A percentile compares a stretch with the other conserved stretches of the same genome.
These are phyloP conservation scores for Otocyon megalotis DNA, from an alignment of 2,113 vertebrate species.

Conservation along the genomic window DNA sequence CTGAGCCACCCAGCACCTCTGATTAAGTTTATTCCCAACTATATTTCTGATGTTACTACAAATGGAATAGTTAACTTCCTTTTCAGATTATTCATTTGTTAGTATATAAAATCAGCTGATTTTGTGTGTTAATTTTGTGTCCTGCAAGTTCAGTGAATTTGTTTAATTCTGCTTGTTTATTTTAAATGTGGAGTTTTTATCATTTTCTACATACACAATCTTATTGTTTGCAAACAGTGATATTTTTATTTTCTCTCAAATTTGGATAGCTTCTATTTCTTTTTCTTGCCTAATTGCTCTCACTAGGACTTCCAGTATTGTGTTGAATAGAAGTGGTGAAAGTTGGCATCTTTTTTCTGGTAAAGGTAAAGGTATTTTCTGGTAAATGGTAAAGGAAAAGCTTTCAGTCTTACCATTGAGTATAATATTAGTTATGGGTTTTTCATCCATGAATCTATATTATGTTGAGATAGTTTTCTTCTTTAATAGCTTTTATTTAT, in stretches of 20 bases:
- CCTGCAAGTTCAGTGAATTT: background rate
- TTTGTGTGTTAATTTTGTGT: conserved; percentile 19
- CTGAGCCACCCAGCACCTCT: background rate
- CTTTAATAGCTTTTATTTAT: too few relatives aligned
- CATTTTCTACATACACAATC: background rate
- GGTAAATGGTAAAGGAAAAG: background rate
- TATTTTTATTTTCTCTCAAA: background rate
- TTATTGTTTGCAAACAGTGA: background rate
- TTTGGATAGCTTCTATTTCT: background rate
- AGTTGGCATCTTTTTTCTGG: background rate
- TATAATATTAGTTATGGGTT: background rate
- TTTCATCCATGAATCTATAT: background rate
- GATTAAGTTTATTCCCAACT: background rate
- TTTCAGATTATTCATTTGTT: background rate
- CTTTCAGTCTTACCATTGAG: background rate
- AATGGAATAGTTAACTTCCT: background rate
- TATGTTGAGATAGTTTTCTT: background rate
- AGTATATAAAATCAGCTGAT: background rate
- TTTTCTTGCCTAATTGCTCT: background rate
- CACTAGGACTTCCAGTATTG: background rate
- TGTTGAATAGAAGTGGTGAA: background rate
- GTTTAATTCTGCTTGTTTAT: background rate
- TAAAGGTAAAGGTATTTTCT: too few relatives aligned
- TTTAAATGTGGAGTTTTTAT: background rate
- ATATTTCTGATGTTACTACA: background rate